A percentile compares a stretch with the other conserved stretches of the same genome.
Conservation (phyloP, 2,888 invertebrate species). For the Prenolepis imparis region DNA sequence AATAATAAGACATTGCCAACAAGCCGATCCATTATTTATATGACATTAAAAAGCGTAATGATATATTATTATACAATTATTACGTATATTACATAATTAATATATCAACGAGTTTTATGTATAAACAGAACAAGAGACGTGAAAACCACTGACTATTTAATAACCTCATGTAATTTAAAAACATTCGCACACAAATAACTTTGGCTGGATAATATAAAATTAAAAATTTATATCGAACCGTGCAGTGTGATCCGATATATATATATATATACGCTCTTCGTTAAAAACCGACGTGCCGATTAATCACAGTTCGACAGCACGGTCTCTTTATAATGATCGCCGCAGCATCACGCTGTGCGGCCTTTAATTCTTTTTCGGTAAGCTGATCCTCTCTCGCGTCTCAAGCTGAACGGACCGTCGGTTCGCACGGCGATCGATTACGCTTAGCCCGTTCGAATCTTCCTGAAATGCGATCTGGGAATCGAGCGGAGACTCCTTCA, state of each 20-base stretch:
- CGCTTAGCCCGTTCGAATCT: constrained; percentile 77
- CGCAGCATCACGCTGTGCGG: constrained; percentile 8
- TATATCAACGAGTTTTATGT: constrained; percentile 1
- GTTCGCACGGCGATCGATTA: constrained; percentile 79
- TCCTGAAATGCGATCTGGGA: constrained; percentile 80
- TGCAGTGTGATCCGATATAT: neutral
- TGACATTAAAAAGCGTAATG: constrained; percentile 34
- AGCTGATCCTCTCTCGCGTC: constrained; percentile 47
- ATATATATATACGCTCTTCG: too few relatives aligned
- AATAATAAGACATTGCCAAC: constrained; percentile 34
- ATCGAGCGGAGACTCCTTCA: constrained; percentile 73
- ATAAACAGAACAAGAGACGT: neutral
- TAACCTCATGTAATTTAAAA: constrained; percentile 2
- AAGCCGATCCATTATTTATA: constrained; percentile 22
- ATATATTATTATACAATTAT: neutral
- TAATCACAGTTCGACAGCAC: constrained; percentile 31
- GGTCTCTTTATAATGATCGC: constrained; percentile 34
- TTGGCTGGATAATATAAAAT: constrained; percentile 19
- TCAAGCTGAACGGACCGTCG: constrained; percentile 65
- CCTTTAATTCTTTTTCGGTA: constrained; percentile 64
- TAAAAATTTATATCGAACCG: constrained; percentile 1
- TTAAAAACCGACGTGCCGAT: neutral
- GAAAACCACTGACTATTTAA: neutral
- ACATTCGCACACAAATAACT: neutral
- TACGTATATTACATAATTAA: constrained; percentile 29